Evolutionary conservation across 1,140 invertebrate genomes (phyloP).

Genomic region (Halesus radiatus): DNA sequence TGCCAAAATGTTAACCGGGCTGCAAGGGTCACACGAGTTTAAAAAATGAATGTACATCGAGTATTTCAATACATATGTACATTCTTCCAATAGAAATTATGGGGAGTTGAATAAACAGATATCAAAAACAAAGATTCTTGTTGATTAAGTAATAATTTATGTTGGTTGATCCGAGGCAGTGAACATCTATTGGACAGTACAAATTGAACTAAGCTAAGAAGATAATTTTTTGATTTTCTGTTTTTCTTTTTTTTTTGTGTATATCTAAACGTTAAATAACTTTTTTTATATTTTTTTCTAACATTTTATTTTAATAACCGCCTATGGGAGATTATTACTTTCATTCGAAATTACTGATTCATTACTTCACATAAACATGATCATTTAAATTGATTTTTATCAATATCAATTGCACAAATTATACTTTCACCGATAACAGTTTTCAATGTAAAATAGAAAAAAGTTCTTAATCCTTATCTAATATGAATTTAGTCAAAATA

Average conservation of each 20-base stretch:
- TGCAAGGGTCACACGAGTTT: neutral
- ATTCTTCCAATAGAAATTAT: too few relatives aligned
- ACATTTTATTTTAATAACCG: conserved; percentile 34
- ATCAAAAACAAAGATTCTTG: conserved; percentile 22
- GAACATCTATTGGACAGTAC: conserved; percentile 56
- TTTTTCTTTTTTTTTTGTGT: conserved; percentile 55
- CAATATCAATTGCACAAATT: conserved; percentile 45
- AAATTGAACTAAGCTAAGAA: conserved; percentile 57
- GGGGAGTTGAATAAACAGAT: conserved; percentile 13
- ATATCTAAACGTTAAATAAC: conserved; percentile 45
- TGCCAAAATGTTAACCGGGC: conserved; percentile 7
- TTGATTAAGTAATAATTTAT: conserved; percentile 1
- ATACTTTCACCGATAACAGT: conserved; percentile 37
- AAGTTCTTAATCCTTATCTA: conserved; percentile 38
- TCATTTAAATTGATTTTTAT: conserved; percentile 10
- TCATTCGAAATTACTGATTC: conserved; percentile 18
- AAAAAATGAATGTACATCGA: neutral
- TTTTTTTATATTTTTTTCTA: conserved; percentile 42
- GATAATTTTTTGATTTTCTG: conserved; percentile 57
- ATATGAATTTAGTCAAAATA: conserved; percentile 53
- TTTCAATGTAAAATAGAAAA: conserved; percentile 46
- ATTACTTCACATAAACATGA: conserved; percentile 30
- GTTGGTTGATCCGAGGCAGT: conserved; percentile 52
- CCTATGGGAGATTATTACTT: conserved; percentile 29
- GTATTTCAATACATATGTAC: neutral